phyloP scores from a whole-genome alignment of 2,888 invertebrate species.

The Tipula lateralis region DNA sequence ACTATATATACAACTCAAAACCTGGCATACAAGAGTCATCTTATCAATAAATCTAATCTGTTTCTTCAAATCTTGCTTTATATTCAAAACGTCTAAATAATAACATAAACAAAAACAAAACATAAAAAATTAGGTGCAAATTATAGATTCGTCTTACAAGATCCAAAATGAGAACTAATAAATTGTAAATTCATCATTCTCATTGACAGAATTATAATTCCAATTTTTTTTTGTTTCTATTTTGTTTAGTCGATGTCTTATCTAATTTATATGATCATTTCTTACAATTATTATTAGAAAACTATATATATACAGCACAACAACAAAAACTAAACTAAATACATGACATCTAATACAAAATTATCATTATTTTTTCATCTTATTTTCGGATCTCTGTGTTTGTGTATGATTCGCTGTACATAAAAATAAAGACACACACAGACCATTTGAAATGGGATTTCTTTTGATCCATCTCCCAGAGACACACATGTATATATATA shows the following conservation, averaged over 20 bases:
- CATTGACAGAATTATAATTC: slow-evolving; percentile 14
- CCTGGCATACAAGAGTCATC: too few species aligned
- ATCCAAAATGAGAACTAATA: neutral
- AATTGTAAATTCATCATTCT: slow-evolving; percentile 11
- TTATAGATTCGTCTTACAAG: neutral
- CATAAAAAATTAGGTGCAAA: slow-evolving; percentile 20
- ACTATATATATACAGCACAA: neutral
- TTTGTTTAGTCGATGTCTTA: neutral
- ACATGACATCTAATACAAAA: slow-evolving; percentile 15
- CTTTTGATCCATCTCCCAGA: neutral
- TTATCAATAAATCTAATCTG: neutral
- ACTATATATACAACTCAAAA: too few species aligned
- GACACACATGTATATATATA: neutral
- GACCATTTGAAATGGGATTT: neutral
- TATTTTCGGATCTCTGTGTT: neutral
- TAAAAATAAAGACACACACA: neutral
- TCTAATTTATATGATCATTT: neutral
- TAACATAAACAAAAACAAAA: neutral
- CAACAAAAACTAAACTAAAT: neutral
- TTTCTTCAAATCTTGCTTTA: too few species aligned
- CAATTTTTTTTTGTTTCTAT: neutral
- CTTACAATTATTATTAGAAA: neutral
- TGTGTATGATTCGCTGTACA: neutral
- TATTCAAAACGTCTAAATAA: neutral
- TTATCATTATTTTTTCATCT: slow-evolving; percentile 19